These are phyloP conservation scores for Ceraclea dissimilis DNA, from an alignment of 2,888 invertebrate species.

Conservation along the genomic window DNA sequence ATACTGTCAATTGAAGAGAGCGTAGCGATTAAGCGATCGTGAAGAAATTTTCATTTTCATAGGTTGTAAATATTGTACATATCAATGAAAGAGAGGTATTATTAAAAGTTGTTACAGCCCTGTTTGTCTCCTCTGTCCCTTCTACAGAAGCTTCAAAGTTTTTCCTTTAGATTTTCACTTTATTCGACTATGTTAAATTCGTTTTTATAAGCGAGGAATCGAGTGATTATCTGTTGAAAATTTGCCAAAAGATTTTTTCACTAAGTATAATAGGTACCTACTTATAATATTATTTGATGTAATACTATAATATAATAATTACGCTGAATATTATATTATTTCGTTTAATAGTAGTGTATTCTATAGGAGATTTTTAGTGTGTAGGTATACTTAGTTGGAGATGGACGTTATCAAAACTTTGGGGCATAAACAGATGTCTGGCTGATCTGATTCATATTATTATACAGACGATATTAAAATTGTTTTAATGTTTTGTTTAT, in stretches of 20 bases:
- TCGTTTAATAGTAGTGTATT: too few relatives aligned
- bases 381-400: too few relatives aligned
- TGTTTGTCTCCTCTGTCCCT: constrained; percentile 5
- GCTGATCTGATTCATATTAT: not conserved
- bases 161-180: not conserved
- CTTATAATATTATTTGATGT: too few relatives aligned
- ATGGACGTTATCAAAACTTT: constrained; percentile 1
- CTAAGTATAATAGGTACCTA: not conserved
- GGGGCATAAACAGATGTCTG: constrained; percentile 1
- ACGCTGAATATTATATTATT: too few relatives aligned
- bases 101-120: not conserved
- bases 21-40: too few relatives aligned
- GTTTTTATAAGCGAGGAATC: not conserved
- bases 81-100: too few relatives aligned
- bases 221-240: not conserved
- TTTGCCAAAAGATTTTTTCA: constrained; percentile 3
- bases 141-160: not conserved
- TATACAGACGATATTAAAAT: not conserved
- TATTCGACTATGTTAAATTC: constrained; percentile 1
- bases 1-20: too few relatives aligned
- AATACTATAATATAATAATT: too few relatives aligned
- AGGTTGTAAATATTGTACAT: too few relatives aligned
- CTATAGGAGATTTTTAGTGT: too few relatives aligned
- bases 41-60: too few relatives aligned
- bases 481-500: not conserved